Percentiles rank a stretch among this genome's conserved stretches.
These are phyloP conservation scores for Drosophila bocki DNA, from an alignment of 1,140 invertebrate genomes.

Conservation along the genomic window DNA sequence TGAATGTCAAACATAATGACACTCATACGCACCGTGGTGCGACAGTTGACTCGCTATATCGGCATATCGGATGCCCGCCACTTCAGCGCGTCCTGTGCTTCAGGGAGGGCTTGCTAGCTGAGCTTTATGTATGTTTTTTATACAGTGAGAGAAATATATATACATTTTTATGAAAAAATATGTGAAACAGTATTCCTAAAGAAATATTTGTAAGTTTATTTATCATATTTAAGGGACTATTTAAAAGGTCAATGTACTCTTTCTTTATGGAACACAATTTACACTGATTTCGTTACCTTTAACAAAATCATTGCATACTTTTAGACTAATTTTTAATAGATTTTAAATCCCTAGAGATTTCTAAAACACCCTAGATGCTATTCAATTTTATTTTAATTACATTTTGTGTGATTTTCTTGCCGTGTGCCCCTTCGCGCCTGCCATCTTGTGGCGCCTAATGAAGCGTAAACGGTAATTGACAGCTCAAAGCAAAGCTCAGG, in stretches of 20 bases:
- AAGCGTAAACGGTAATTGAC: slow-evolving; percentile 84
- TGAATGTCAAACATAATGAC: slow-evolving; percentile 77
- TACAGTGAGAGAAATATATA: slow-evolving; percentile 1
- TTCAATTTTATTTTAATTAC: no score
- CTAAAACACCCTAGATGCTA: not conserved
- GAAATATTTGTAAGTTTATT: not conserved
- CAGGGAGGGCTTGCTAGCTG: not conserved
- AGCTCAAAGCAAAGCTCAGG: slow-evolving; percentile 66
- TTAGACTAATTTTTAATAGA: not conserved
- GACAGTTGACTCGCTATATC: slow-evolving; percentile 53
- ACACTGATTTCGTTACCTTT: no score
- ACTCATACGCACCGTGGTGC: slow-evolving; percentile 77
- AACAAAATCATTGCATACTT: no score
- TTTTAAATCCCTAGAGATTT: not conserved
- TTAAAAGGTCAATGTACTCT: not conserved
- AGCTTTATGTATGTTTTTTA: not conserved
- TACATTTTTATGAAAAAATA: no score
- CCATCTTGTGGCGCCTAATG: slow-evolving; percentile 68
- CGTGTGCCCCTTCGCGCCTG: slow-evolving; percentile 24
- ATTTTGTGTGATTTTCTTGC: not conserved
- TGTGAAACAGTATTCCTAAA: no score
- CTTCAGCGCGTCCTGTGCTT: slow-evolving; percentile 21
- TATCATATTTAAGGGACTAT: no score
- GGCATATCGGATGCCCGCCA: slow-evolving; percentile 19
- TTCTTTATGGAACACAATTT: not conserved